These are phyloP conservation scores for Battus philenor DNA, from an alignment of 1,140 invertebrate species.

Conservation along the genomic window DNA sequence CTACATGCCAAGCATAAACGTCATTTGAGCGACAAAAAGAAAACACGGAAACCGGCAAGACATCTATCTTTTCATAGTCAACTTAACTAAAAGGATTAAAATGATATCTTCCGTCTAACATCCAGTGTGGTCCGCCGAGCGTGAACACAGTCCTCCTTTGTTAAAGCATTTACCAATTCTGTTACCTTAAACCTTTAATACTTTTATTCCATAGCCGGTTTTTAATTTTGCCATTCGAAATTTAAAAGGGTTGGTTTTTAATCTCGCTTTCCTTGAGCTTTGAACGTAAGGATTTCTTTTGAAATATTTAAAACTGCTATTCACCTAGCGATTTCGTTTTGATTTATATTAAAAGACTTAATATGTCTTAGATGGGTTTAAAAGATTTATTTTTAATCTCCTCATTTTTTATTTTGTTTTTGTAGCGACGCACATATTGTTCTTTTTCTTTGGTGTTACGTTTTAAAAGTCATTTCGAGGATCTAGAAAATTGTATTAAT, in stretches of 20 bases:
- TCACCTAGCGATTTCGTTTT: slow-evolving; percentile 50
- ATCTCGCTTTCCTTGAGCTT: slow-evolving; percentile 56
- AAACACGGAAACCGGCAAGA: slow-evolving; percentile 46
- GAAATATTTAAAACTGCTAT: slow-evolving; percentile 40
- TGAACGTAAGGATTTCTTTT: slow-evolving; percentile 43
- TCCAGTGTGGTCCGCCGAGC: slow-evolving; percentile 66
- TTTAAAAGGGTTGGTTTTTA: slow-evolving; percentile 67
- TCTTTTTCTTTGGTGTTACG: too few relatives aligned
- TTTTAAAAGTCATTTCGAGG: too few relatives aligned
- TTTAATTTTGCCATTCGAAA: slow-evolving; percentile 63
- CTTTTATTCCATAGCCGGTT: slow-evolving; percentile 67
- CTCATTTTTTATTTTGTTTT: too few relatives aligned
- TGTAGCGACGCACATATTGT: too few relatives aligned
- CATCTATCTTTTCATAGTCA: slow-evolving; percentile 69
- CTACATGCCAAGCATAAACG: slow-evolving; percentile 28
- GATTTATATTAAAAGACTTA: slow-evolving; percentile 36
- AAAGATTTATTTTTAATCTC: slow-evolving; percentile 17
- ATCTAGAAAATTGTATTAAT: too few relatives aligned
- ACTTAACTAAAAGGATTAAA: slow-evolving; percentile 75
- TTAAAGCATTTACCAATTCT: slow-evolving; percentile 41
- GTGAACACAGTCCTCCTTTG: slow-evolving; percentile 65
- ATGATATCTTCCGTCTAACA: slow-evolving; percentile 70
- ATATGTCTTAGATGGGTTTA: slow-evolving; percentile 32
- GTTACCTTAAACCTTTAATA: slow-evolving; percentile 72
- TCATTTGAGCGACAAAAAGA: slow-evolving; percentile 42